Conservation (phyloP, 2,797 vertebrate species). For the Pseudochromis fuscus region DNA sequence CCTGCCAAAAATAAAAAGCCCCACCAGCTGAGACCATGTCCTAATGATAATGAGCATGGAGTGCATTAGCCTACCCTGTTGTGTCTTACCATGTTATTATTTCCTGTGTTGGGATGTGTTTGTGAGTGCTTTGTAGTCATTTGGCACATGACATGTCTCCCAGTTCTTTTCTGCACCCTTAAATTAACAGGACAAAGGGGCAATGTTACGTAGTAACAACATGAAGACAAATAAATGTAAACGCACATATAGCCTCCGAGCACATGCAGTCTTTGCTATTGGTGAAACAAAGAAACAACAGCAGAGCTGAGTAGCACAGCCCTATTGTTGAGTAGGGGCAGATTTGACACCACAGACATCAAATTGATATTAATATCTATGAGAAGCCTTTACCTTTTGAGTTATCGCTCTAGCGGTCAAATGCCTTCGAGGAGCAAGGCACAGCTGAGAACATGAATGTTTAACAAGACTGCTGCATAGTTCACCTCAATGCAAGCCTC, state of each 20-base stretch:
- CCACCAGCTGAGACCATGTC: conserved; percentile 54
- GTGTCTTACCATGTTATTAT: conserved; percentile 45
- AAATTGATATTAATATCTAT: conserved; percentile 82
- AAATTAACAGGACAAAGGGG: conserved; percentile 17
- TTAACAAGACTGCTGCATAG: conserved; percentile 79
- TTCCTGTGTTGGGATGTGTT: conserved; percentile 21
- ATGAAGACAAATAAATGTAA: conserved; percentile 24
- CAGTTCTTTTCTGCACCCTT: conserved; percentile 10
- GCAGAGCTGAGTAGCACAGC: conserved; percentile 14
- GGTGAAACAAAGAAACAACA: conserved; percentile 14
- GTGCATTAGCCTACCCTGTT: conserved; percentile 36
- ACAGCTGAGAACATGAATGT: conserved; percentile 82
- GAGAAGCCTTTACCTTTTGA: conserved; percentile 80
- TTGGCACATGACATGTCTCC: conserved; percentile 29
- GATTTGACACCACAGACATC: conserved; percentile 66
- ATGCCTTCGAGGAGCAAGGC: conserved; percentile 73
- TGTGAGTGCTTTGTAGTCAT: conserved; percentile 25
- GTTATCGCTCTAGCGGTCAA: conserved; percentile 79
- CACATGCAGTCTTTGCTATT: conserved; percentile 15
- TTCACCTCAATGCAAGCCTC: conserved; percentile 78
- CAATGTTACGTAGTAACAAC: conserved; percentile 20
- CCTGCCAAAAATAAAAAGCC: conserved; percentile 50
- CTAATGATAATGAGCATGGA: conserved; percentile 43
- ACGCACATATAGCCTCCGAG: neutral
- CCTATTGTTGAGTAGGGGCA: conserved; percentile 48